Conservation (phyloP, 2,113 vertebrate genomes). For the Accipiter cooperii region DNA sequence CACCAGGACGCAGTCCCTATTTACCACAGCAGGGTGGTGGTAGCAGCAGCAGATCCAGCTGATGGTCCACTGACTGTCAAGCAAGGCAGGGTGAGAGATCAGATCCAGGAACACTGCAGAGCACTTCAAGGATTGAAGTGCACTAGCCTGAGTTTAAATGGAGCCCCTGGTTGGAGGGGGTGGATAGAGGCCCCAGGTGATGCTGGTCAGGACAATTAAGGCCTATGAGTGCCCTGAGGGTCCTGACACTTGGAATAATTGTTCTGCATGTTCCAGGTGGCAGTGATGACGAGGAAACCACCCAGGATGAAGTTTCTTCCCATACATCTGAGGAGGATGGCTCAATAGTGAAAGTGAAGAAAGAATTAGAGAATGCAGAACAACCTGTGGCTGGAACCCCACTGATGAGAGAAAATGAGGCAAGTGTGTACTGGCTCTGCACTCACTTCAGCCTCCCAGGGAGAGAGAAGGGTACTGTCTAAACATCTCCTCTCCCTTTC, state of each 20-base stretch:
- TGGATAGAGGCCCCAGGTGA: constrained; percentile 11
- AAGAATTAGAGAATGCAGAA: constrained; percentile 66
- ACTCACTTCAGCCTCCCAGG: background rate
- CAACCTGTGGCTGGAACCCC: constrained; percentile 39
- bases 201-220: background rate
- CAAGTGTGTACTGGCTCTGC: constrained; percentile 42
- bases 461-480: background rate
- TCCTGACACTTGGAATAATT: background rate
- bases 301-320: constrained; percentile 79
- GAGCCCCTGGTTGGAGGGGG: background rate
- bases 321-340: constrained; percentile 77
- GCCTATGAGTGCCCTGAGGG: background rate
- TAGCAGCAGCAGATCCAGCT: background rate
- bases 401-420: constrained; percentile 56
- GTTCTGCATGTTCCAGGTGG: constrained; percentile 68
- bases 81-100: background rate
- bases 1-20: background rate
- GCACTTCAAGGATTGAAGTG: background rate
- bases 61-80: background rate
- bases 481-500: background rate
- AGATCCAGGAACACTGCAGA: background rate
- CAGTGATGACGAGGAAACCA: constrained; percentile 78
- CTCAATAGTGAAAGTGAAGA: constrained; percentile 68
- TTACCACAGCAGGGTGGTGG: background rate
- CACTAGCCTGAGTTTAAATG: background rate